A percentile compares a stretch with the other conserved stretches of the same genome.
Evolutionary conservation across 2,797 vertebrate genomes (phyloP).

Genomic region (Typhlichthys eigenmanni): DNA sequence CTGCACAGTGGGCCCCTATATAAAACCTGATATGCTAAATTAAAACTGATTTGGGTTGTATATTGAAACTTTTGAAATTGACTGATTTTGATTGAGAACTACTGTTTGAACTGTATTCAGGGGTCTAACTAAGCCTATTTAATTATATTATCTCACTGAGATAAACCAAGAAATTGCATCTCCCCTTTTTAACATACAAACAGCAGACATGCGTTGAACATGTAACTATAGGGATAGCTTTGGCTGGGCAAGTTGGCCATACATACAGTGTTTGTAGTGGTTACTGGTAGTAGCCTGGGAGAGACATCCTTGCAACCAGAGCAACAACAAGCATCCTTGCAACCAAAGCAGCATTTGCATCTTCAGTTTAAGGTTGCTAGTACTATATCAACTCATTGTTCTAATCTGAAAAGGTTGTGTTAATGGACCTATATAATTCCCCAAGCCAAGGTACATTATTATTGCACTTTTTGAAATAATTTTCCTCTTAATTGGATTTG

Average conservation of each 20-base stretch:
- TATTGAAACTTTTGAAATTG: too few species aligned
- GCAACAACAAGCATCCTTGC: conserved; percentile 49
- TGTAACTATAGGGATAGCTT: conserved; percentile 19
- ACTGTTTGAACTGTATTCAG: too few species aligned
- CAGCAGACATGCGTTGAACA: too few species aligned
- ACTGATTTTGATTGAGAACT: too few species aligned
- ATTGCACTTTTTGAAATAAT: conserved; percentile 29
- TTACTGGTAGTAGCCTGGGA: conserved; percentile 72
- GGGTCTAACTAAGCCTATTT: too few species aligned
- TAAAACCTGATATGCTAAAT: not conserved
- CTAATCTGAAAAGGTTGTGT: conserved; percentile 19
- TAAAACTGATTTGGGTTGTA: too few species aligned
- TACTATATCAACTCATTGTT: conserved; percentile 39
- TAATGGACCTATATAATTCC: conserved; percentile 27
- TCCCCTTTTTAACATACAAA: too few species aligned
- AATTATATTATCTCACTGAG: too few species aligned
- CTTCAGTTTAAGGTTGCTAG: conserved; percentile 33
- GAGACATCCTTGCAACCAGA: conserved; percentile 64
- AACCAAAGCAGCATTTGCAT: conserved; percentile 49
- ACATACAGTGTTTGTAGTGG: conserved; percentile 72
- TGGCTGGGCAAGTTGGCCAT: conserved; percentile 36
- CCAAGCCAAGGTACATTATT: conserved; percentile 2
- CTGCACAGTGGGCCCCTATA: not conserved
- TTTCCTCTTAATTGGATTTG: conserved; percentile 23
- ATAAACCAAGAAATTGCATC: too few species aligned